phyloP scores from a whole-genome alignment of 2,888 invertebrate species.

The Spodoptera exigua region DNA sequence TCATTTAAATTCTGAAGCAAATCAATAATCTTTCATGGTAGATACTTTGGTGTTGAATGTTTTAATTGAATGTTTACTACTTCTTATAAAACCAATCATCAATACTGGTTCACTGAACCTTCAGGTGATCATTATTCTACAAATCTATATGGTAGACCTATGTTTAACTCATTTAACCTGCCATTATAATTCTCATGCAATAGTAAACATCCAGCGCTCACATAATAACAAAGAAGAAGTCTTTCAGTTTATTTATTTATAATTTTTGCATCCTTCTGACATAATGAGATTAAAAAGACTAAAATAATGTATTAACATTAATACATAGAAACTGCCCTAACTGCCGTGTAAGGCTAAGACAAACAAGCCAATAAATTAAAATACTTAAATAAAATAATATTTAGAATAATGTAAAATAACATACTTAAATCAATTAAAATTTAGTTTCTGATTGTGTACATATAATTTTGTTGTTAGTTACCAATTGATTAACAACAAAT shows the following conservation, averaged over 20 bases:
- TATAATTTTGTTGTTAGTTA: slow-evolving; percentile 60
- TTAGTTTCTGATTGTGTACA: slow-evolving; percentile 7
- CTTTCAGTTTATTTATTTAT: neutral
- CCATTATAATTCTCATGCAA: slow-evolving; percentile 20
- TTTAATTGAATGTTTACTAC: slow-evolving; percentile 13
- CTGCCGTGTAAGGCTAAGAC: slow-evolving; percentile 1
- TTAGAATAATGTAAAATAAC: neutral
- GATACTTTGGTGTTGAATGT: slow-evolving; percentile 15
- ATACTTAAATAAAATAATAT: neutral
- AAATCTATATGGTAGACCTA: neutral
- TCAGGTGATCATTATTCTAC: slow-evolving; percentile 10
- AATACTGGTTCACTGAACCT: slow-evolving; percentile 11
- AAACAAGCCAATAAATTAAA: slow-evolving; percentile 1
- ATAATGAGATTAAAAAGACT: neutral
- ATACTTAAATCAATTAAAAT: neutral
- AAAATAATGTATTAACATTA: slow-evolving; percentile 9
- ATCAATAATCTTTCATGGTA: slow-evolving; percentile 44
- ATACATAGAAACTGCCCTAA: slow-evolving; percentile 1
- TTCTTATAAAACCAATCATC: slow-evolving; percentile 8
- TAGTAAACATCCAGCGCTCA: slow-evolving; percentile 2
- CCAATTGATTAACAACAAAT: slow-evolving; percentile 60
- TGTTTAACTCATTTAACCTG: slow-evolving; percentile 15
- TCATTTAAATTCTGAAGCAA: too few relatives aligned
- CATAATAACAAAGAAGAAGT: slow-evolving; percentile 2
- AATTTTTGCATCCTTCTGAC: neutral